Conservation (phyloP, 2,797 vertebrate genomes). For the Rhynchonycteris naso region DNA sequence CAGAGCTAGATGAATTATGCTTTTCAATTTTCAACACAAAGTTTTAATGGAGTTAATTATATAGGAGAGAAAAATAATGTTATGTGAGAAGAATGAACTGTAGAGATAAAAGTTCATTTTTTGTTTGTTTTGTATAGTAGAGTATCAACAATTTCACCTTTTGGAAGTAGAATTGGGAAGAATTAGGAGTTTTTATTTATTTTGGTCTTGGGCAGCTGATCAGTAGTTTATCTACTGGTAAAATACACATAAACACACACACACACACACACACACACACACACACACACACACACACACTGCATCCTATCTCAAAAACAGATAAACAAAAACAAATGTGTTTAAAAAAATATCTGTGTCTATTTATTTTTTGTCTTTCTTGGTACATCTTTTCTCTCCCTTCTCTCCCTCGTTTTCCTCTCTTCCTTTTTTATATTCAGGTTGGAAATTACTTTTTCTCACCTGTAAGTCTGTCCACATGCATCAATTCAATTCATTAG, state of each 20-base stretch:
- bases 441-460: not conserved
- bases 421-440: not conserved
- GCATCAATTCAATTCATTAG: not conserved
- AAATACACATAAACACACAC: not conserved
- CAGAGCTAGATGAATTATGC: not conserved
- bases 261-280: too few species aligned
- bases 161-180: not conserved
- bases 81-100: not conserved
- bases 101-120: not conserved
- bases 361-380: not conserved
- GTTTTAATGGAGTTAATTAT: conserved; percentile 6
- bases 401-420: too few species aligned
- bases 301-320: not conserved
- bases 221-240: not conserved
- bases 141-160: not conserved
- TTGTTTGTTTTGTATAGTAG: not conserved
- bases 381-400: not conserved
- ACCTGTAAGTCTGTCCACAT: not conserved
- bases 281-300: not conserved
- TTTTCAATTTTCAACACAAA: not conserved
- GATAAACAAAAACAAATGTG: not conserved
- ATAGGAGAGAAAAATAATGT: not conserved
- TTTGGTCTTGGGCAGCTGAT: not conserved
- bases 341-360: not conserved
- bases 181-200: not conserved